Conservation (phyloP, 2,113 vertebrate species). For the Tiliqua scincoides region DNA sequence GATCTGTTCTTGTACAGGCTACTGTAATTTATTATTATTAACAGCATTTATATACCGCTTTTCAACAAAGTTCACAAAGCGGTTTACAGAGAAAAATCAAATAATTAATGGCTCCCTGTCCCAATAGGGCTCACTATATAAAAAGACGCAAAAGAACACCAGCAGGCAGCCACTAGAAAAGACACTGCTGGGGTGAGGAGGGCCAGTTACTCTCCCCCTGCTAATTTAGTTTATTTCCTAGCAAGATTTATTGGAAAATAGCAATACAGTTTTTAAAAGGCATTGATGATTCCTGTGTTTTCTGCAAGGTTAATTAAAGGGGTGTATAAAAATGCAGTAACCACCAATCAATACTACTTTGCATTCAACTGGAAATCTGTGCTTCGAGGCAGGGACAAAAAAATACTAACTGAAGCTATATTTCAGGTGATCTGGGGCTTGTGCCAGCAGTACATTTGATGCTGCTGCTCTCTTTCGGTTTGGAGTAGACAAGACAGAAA, state of each 20-base stretch:
- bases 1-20: neutral
- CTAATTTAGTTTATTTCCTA: neutral
- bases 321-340: neutral
- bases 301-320: slow-evolving; percentile 10
- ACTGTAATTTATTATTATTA: slow-evolving; percentile 5
- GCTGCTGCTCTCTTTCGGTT: neutral
- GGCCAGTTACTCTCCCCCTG: too few species aligned
- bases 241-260: neutral
- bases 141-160: too few species aligned
- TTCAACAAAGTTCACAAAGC: too few species aligned
- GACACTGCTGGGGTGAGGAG: too few species aligned
- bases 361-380: slow-evolving; percentile 1
- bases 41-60: too few species aligned
- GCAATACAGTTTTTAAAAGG: neutral
- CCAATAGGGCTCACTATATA: too few species aligned
- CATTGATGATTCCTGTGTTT: neutral
- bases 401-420: slow-evolving; percentile 9
- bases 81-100: too few species aligned
- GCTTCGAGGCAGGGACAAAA: neutral
- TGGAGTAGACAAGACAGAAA: neutral
- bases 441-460: neutral
- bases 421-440: slow-evolving; percentile 7
- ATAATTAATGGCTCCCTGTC: too few species aligned
- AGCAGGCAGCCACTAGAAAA: too few species aligned
- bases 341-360: slow-evolving; percentile 15